A percentile compares a stretch with the other conserved stretches of the same genome.
Evolutionary conservation across 2,797 vertebrate species (phyloP).

Genomic region (Hypotaenidia philippensis): DNA sequence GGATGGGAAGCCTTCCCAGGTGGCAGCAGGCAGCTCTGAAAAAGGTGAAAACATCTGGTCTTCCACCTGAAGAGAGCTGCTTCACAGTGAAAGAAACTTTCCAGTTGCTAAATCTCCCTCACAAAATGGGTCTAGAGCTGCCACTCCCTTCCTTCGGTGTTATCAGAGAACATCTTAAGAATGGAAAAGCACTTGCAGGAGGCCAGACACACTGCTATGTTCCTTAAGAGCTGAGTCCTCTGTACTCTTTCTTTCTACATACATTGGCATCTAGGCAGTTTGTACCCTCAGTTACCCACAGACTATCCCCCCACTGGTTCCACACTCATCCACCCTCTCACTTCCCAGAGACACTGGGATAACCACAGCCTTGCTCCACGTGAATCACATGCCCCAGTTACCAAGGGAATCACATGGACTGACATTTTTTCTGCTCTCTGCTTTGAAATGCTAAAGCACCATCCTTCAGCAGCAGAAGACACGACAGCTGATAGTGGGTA

Average conservation of each 20-base stretch:
- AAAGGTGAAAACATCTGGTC: background rate
- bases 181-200: background rate
- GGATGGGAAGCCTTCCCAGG: background rate
- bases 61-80: background rate
- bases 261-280: background rate
- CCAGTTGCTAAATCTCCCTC: background rate
- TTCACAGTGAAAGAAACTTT: background rate
- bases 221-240: background rate
- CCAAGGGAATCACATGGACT: background rate
- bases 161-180: background rate
- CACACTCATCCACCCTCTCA: background rate
- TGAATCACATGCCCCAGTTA: background rate
- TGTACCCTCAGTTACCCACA: background rate
- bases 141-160: background rate
- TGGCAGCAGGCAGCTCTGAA: background rate
- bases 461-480: slow-evolving; percentile 7
- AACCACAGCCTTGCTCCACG: background rate
- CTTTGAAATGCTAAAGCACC: slow-evolving; percentile 15
- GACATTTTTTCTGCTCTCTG: background rate
- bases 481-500: background rate
- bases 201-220: background rate
- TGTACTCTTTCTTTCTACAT: background rate
- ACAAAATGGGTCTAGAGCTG: background rate
- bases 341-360: background rate
- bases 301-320: background rate